Conservation (phyloP, 2,113 vertebrate genomes). For the Solea solea region DNA sequence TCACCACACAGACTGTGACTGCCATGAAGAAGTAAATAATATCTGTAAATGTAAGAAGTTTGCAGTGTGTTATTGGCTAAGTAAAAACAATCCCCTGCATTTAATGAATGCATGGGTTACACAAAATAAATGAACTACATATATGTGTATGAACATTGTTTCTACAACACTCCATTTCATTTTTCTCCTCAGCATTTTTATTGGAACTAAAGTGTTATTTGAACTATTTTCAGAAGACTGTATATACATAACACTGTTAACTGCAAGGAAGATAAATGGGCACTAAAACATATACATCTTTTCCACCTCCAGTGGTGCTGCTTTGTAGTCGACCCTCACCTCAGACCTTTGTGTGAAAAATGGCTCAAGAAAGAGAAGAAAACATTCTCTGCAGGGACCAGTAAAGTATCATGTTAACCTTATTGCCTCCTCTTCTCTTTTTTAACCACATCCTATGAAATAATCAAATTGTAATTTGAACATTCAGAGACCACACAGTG, state of each 20-base stretch:
- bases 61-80: background rate
- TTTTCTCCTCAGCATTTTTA: too few relatives aligned
- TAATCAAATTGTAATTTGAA: background rate
- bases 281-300: too few relatives aligned
- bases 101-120: background rate
- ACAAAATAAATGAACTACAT: background rate
- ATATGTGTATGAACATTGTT: too few relatives aligned
- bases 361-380: background rate
- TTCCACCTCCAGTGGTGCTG: conserved; percentile 22
- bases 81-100: background rate
- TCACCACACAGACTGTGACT: background rate
- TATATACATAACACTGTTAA: too few relatives aligned
- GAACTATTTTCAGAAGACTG: too few relatives aligned
- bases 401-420: conserved; percentile 35
- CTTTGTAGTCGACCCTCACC: conserved; percentile 47
- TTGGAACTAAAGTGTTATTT: too few relatives aligned
- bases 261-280: background rate
- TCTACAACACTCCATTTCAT: too few relatives aligned
- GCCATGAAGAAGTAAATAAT: too few relatives aligned
- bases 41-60: background rate
- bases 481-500: background rate
- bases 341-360: conserved; percentile 23
- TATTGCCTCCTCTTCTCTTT: background rate
- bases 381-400: conserved; percentile 27
- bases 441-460: background rate